Evolutionary conservation across 1,140 invertebrate genomes (phyloP), one percentile per base, ranked within the genome.

Genomic region (Ostrea denselamellosa): DNA sequence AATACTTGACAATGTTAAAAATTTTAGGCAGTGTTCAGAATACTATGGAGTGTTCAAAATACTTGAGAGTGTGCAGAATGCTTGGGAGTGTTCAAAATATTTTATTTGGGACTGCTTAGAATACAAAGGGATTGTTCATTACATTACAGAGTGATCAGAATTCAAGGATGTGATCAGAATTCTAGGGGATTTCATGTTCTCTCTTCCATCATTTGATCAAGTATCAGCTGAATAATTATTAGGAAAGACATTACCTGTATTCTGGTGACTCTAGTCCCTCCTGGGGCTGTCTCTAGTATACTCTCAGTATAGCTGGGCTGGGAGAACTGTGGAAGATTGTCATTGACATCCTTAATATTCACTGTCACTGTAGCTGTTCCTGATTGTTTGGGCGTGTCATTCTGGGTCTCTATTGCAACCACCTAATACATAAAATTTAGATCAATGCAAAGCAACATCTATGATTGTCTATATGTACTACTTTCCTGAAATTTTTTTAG

Each of bases 211-310:
- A 44, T 1, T 44, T 44, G 34, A 44, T 44, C 34, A 44, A 44
- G 34, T 5, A 44, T 5, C 34, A 44, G 34, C 34, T 44, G 34
- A 44, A 44, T 44, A 44, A 81, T 25, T 22, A 77, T 22, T 77
- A 5, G n/a, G 68, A 8, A 0, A 68, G 34, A 25, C 22, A 62
- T 17, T 86, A 89, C 85, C 25, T 34, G 77, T 22, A 81, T 62
- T n/a, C 58, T 71, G 12, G 83, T 62, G 2, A 89, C 62, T 51
- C 83, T 77, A 8, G 53, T 85, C 12, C 85, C 85, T 14, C 62
- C 62, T 0, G 95, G 91, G 0, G 97, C 97, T 10, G 96, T 96
- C 95, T 99, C 98, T 0, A 96, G 96, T 25, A 98, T 96, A 7
- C 92, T 94, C 0, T 96, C 96, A 0, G 96, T 96, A 93, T 97